phyloP scores from a whole-genome alignment of 2,888 invertebrate genomes.

The Heliconius erato region DNA sequence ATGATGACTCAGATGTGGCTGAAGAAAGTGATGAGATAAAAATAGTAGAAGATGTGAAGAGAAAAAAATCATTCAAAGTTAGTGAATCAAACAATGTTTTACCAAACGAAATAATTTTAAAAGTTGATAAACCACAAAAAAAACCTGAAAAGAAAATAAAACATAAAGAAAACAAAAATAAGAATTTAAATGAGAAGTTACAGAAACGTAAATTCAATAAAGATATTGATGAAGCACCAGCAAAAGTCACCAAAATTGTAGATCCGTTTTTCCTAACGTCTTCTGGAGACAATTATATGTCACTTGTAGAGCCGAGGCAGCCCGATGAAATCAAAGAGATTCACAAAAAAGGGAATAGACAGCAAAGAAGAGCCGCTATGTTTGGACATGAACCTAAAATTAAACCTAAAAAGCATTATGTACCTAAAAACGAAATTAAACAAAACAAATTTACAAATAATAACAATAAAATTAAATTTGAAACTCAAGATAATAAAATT shows the following conservation, averaged over 20 bases:
- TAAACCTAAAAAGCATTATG: constrained; percentile 64
- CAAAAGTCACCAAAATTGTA: constrained; percentile 66
- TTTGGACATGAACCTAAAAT: constrained; percentile 76
- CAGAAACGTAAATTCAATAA: constrained; percentile 71
- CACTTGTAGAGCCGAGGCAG: constrained; percentile 75
- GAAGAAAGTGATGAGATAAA: constrained; percentile 40
- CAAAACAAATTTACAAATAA: constrained; percentile 22
- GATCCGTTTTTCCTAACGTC: constrained; percentile 82
- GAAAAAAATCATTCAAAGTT: constrained; percentile 33
- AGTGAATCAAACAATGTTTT: constrained; percentile 43
- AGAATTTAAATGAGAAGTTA: constrained; percentile 75
- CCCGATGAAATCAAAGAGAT: constrained; percentile 80
- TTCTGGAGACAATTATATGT: constrained; percentile 79
- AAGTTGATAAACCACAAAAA: constrained; percentile 37
- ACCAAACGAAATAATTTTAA: constrained; percentile 37
- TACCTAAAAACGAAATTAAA: constrained; percentile 56
- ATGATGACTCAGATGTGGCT: constrained; percentile 31
- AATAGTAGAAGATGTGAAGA: constrained; percentile 30
- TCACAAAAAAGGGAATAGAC: constrained; percentile 77
- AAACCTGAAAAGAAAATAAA: constrained; percentile 59
- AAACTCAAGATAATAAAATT: constrained; percentile 42
- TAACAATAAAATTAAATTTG: constrained; percentile 36
- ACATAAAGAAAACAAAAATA: constrained; percentile 73
- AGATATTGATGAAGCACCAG: constrained; percentile 56
- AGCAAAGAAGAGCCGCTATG: constrained; percentile 77